A percentile compares a stretch with the other conserved stretches of the same genome.
Conservation (phyloP, 2,113 vertebrate genomes). For the Porphyrio hochstetteri region DNA sequence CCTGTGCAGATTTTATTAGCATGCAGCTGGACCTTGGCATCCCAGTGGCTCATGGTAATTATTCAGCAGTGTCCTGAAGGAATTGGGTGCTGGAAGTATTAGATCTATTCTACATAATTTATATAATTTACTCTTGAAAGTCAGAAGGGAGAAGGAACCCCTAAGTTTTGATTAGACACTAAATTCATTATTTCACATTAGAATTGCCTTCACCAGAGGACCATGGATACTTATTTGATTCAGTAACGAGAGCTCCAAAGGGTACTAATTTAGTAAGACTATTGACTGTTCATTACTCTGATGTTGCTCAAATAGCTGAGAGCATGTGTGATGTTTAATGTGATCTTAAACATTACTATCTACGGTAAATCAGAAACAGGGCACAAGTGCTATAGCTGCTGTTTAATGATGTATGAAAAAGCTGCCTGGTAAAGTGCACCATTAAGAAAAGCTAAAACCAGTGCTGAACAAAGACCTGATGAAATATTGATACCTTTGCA, state of each 20-base stretch:
- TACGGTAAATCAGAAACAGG: conserved; percentile 79
- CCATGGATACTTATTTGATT: conserved; percentile 68
- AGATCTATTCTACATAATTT: conserved; percentile 22
- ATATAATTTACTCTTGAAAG: conserved; percentile 40
- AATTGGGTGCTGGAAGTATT: conserved; percentile 19
- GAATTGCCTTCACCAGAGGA: conserved; percentile 51
- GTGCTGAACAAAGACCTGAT: conserved; percentile 71
- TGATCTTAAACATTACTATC: conserved; percentile 79
- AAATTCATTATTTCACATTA: conserved; percentile 65
- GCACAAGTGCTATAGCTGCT: conserved; percentile 72
- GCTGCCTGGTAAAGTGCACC: conserved; percentile 87
- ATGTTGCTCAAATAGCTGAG: conserved; percentile 73
- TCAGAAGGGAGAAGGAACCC: conserved; percentile 44
- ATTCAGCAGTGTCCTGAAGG: neutral
- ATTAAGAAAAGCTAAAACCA: conserved; percentile 85
- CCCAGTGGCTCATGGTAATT: neutral
- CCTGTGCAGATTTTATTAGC: neutral
- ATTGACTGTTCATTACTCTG: conserved; percentile 75
- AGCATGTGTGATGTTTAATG: conserved; percentile 76
- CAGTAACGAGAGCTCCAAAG: conserved; percentile 58
- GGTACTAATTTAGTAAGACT: conserved; percentile 72
- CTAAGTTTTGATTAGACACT: conserved; percentile 63
- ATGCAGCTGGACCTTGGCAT: rapidly evolving
- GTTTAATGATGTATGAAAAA: conserved; percentile 89
- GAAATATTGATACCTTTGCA: conserved; percentile 76